Evolutionary conservation across 1,140 invertebrate species (phyloP).

Genomic region (Panagrolaimus sp.): DNA sequence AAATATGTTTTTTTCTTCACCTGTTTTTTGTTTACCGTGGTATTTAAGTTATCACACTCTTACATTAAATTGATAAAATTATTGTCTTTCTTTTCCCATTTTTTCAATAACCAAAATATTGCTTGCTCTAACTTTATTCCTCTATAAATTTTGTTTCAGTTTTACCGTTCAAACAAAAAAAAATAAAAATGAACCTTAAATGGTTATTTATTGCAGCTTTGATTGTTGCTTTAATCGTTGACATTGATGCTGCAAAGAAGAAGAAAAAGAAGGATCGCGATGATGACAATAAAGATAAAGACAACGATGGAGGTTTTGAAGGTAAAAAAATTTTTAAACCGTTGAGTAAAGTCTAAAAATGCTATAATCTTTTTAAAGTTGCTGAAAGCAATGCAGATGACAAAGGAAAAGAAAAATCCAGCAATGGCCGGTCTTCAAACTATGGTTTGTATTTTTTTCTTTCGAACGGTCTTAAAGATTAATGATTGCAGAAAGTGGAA

Average conservation of each 20-base stretch:
- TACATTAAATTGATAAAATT: too few relatives aligned
- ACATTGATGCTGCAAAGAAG: slow-evolving; percentile 1
- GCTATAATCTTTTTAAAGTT: neutral
- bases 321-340: neutral
- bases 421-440: neutral
- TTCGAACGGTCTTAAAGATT: neutral
- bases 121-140: too few relatives aligned
- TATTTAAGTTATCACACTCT: too few relatives aligned
- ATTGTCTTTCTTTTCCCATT: too few relatives aligned
- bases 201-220: slow-evolving; percentile 3
- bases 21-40: too few relatives aligned
- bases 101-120: too few relatives aligned
- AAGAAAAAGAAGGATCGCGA: slow-evolving; percentile 15
- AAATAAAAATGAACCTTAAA: neutral
- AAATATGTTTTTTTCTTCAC: too few relatives aligned
- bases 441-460: slow-evolving; percentile 9
- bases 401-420: neutral
- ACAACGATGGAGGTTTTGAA: neutral
- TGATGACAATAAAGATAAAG: slow-evolving; percentile 5
- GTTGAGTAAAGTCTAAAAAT: neutral
- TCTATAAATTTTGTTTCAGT: too few relatives aligned
- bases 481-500: neutral
- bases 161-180: too few relatives aligned
- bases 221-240: neutral
- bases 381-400: neutral